These are phyloP conservation scores for Agelastica alni DNA, from an alignment of 2,888 invertebrate genomes.

Conservation along the genomic window DNA sequence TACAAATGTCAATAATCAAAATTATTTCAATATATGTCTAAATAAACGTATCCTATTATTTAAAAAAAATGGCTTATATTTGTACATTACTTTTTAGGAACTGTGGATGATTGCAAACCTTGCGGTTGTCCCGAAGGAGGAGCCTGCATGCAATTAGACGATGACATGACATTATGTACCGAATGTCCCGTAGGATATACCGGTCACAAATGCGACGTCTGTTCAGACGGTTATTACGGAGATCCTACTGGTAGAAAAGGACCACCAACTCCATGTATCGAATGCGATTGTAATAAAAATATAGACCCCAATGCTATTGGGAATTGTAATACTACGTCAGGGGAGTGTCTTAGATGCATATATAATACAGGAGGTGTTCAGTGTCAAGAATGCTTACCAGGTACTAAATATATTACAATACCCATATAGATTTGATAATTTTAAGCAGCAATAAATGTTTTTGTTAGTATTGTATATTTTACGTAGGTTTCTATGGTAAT, in stretches of 20 bases:
- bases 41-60: no score
- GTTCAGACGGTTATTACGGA: slow-evolving; percentile 83
- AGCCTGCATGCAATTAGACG: slow-evolving; percentile 87
- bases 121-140: slow-evolving; percentile 96
- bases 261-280: slow-evolving; percentile 73
- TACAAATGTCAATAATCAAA: no score
- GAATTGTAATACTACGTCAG: slow-evolving; percentile 95
- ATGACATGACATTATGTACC: slow-evolving; percentile 86
- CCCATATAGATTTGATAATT: no score
- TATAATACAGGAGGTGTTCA: slow-evolving; percentile 90
- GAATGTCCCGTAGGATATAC: slow-evolving; percentile 95
- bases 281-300: slow-evolving; percentile 93
- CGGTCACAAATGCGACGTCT: slow-evolving; percentile 87
- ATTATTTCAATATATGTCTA: no score
- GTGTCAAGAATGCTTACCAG: slow-evolving; percentile 91
- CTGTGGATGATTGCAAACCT: slow-evolving; percentile 81
- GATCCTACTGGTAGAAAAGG: slow-evolving; percentile 63
- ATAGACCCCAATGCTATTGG: slow-evolving; percentile 95
- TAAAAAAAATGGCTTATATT: no score
- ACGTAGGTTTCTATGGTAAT: slow-evolving; percentile 94
- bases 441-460: no score
- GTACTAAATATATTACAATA: slow-evolving; percentile 59
- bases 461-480: no score
- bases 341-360: slow-evolving; percentile 95
- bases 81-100: slow-evolving; percentile 65